Percentiles rank a stretch among this genome's conserved stretches.
Evolutionary conservation across 2,888 invertebrate species (phyloP).

Genomic region (Drosophila nr. fundita): DNA sequence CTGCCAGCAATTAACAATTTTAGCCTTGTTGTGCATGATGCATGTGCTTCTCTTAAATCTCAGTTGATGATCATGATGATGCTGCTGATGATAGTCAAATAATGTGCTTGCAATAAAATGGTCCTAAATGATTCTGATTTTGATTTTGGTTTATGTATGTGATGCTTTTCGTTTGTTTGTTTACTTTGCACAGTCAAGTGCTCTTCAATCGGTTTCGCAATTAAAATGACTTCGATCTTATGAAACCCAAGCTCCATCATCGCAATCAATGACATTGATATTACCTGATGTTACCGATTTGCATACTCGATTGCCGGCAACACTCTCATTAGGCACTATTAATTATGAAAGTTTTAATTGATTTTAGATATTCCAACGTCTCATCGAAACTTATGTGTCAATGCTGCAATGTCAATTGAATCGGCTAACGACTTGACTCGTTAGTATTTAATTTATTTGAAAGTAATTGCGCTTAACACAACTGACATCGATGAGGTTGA

Average conservation of each 20-base stretch:
- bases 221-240: slow-evolving; percentile 28
- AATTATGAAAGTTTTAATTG: slow-evolving; percentile 67
- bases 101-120: slow-evolving; percentile 48
- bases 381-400: slow-evolving; percentile 16
- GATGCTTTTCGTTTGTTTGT: slow-evolving; percentile 8
- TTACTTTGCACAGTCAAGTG: slow-evolving; percentile 15
- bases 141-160: slow-evolving; percentile 26
- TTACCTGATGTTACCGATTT: slow-evolving; percentile 42
- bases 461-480: slow-evolving; percentile 49
- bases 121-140: slow-evolving; percentile 56
- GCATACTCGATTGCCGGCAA: slow-evolving; percentile 48
- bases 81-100: slow-evolving; percentile 26
- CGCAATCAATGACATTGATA: slow-evolving; percentile 28
- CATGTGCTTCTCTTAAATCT: slow-evolving; percentile 31
- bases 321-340: slow-evolving; percentile 52
- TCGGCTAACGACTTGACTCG: slow-evolving; percentile 26
- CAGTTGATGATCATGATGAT: slow-evolving; percentile 4
- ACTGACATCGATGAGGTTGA: slow-evolving; percentile 42
- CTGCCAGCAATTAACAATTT: slow-evolving; percentile 61
- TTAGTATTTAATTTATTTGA: slow-evolving; percentile 59
- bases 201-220: slow-evolving; percentile 35
- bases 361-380: slow-evolving; percentile 32
- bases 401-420: slow-evolving; percentile 29
- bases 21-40: slow-evolving; percentile 75
- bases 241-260: neutral